Base-by-base conservation (phyloP, 37 sponge, comb jelly and placozoan genomes). In the Eunapius fragilis region DNA sequence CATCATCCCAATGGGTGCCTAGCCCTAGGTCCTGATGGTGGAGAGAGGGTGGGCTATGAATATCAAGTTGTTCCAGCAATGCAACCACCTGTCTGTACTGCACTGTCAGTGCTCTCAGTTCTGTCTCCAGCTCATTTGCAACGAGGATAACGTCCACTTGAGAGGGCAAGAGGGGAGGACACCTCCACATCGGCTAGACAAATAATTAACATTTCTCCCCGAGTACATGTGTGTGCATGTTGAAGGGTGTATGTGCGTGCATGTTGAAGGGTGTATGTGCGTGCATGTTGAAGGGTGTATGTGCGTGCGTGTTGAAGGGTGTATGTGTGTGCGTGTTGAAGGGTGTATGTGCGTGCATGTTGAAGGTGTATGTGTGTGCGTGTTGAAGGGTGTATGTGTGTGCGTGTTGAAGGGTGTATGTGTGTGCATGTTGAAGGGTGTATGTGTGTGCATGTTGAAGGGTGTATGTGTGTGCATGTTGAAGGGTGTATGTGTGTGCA, bases 1-100 rank as follows among this genome's bases (percentile, higher is more conserved):
- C 69, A 67, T 94, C 85, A 82, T 99, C 94, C 98, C 98, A 99
- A 49, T 80, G 83, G 7, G 96, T 97, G 58, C 80, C 67, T 76
- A 99, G 86, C 41, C 92, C 96, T 47, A 84, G 69, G 71, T 95
- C 93, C 94, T 95, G 81, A 12, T 22, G 19, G 68, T 67, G 27
- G 30, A 23, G 34, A 0, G 68, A 72, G 41, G 41, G 41, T 3
- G 41, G 41, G 41, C 3, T 3, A 3, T 17, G 58, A 13, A 11
- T 4, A 13, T 1, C 7, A 19, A 17, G 11, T 10, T n/a, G 38
- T 14, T 11, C 27, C 11, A 9, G 77, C 35, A 33, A 33, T 30
- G 41, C 38, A 7, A 37, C 27, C 45, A 91, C 92, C 31, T 76
- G 32, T 83, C 98, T 85, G 88, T 95, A 88, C 74, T 95, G 91